Base-by-base conservation (phyloP, 2,113 vertebrate species). In the Pteropus alecto region DNA sequence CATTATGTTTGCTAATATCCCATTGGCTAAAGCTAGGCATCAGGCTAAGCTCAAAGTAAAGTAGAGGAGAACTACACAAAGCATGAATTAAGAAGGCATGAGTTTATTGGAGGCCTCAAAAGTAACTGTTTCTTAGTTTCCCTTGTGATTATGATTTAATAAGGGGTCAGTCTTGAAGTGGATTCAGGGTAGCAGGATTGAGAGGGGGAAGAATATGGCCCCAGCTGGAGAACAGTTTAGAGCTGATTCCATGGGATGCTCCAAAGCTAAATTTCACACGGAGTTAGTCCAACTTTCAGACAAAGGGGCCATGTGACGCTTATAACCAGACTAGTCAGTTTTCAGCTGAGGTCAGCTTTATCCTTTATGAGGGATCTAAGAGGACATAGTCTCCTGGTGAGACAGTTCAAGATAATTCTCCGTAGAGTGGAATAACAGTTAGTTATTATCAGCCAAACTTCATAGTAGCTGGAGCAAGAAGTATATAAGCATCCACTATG, bases 271-370 rank as follows among this genome's bases (percentile, higher is more conserved):
- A 38, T 35, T 63, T 77, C 33, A 86, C 33, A 81, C 11, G 33
- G 16, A 67, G 19, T 82, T 88, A 38, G 28, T 86, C 8, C 22
- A 58, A 14, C 16, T 4, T 14, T 33, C 41, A 76, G 58, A 7
- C n/a, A 43, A 1, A 0, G 8, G 3, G 5, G 18, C 16, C 10
- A 35, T 2, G 2, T 7, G 61, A 43, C 54, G 60, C 1, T 26
- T 65, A 28, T 28, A 90, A 43, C 9, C 6, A 58, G 12, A 28
- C 13, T 41, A 46, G 4, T n/a, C 48, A 41, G 1, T 22, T 54
- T 74, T 33, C 46, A 89, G 19, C 26, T 18, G 13, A 74, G 18
- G 24, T 35, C 35, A 70, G 22, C 38, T 93, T 12, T 58, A 58
- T 9, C 4, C 13, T 48, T 70, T 51, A 70, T 33, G 48, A 71